Base-by-base conservation (phyloP, 2,888 invertebrate genomes). In the Tetheella fluctuosa region DNA sequence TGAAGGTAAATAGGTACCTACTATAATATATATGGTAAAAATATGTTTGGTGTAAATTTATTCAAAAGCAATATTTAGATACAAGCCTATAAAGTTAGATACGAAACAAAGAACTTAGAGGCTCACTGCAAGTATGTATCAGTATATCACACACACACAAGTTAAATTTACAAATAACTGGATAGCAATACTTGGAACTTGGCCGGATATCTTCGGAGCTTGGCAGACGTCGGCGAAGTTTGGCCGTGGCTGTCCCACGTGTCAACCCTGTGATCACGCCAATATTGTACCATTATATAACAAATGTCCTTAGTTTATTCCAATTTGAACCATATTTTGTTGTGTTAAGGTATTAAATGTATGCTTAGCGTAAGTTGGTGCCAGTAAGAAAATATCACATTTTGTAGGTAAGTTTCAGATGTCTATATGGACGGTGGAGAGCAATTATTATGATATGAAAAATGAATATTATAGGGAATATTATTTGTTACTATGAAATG, bases 261-360 rank as follows among this genome's bases (percentile, higher is more conserved):
- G 88, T 85, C 88, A 85, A 84, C 76, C 77, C 73, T 69, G 80
- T 89, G 89, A 90, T 90, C 88, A 89, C 83, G 88, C 89, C 85
- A 89, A 90, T 90, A 88, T 84, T 66, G 64, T 62, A 67, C 65
- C 62, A 56, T 59, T 65, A 53, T 57, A 52, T 52, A 37, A 1
- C 52, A 52, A 23, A n/a, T 62, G 42, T n/a, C n/a, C 2, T 15
- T n/a, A n/a, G 15, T 53, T 48, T 52, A 57, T 10, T 6, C 53
- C 2, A 67, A 67, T 63, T 28, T 56, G 17, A 54, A 63, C 64
- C 58, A 64, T 72, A 71, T 48, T 10, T 0, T 15, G 0, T 42
- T 6, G 52, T 0, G 15, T 59, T 61, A 57, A 53, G 17, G 20
- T 30, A 8, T 28, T 28, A 37, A 15, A 52, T 56, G 37, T 7